Evolutionary conservation across 2,888 invertebrate species (phyloP).

Genomic region (Malacosoma neustria): DNA sequence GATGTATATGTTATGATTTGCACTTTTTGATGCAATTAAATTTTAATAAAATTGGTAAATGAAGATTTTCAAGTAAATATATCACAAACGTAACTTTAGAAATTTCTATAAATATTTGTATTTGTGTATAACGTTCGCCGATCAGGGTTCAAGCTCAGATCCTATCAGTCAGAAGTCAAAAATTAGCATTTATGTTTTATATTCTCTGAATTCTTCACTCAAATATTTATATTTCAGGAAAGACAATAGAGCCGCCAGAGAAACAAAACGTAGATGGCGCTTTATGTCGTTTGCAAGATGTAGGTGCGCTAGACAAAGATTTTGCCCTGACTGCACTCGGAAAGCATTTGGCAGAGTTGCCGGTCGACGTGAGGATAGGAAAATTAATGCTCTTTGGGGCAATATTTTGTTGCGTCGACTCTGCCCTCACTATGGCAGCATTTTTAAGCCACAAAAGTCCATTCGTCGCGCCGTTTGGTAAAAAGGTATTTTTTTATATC

Average conservation of each 20-base stretch:
- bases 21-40: no score
- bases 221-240: no score
- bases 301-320: slow-evolving; percentile 85
- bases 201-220: no score
- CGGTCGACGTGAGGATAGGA: slow-evolving; percentile 94
- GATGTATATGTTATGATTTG: no score
- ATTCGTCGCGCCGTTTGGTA: slow-evolving; percentile 83
- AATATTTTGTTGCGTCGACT: slow-evolving; percentile 93
- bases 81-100: no score
- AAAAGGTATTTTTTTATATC: slow-evolving; percentile 53
- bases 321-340: slow-evolving; percentile 89
- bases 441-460: slow-evolving; percentile 87
- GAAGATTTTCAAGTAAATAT: no score
- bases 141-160: no score
- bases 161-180: no score
- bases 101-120: no score
- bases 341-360: slow-evolving; percentile 89
- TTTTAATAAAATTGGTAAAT: no score
- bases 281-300: slow-evolving; percentile 80
- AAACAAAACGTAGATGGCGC: slow-evolving; percentile 80
- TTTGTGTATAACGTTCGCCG: no score
- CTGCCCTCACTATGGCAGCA: slow-evolving; percentile 92
- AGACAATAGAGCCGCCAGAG: slow-evolving; percentile 83
- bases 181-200: no score
- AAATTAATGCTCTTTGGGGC: slow-evolving; percentile 94